Evolutionary conservation across 2,113 vertebrate genomes (phyloP).

Genomic region (Apodemus speciosus): DNA sequence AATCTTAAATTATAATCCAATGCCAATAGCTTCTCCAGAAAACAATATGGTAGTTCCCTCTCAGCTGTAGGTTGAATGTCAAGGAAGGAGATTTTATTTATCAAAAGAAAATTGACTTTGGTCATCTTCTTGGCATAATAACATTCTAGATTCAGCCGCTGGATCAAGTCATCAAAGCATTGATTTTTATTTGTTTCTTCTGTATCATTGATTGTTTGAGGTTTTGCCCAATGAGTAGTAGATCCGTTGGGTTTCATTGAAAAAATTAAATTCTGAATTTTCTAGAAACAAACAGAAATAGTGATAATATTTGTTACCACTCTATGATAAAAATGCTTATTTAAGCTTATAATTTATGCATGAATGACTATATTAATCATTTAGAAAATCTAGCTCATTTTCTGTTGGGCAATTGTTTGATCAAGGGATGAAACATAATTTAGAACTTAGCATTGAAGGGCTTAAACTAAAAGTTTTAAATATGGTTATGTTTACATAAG

Average conservation of each 20-base stretch:
- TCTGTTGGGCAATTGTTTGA: neutral
- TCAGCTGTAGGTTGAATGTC: slow-evolving; percentile 74
- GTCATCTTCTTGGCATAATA: slow-evolving; percentile 78
- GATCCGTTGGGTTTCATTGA: neutral
- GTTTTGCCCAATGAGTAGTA: neutral
- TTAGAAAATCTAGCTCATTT: slow-evolving; percentile 12
- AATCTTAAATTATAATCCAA: slow-evolving; percentile 82
- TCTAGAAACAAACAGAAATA: slow-evolving; percentile 54
- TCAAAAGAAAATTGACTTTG: slow-evolving; percentile 74
- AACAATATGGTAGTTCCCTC: slow-evolving; percentile 79
- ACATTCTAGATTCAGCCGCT: slow-evolving; percentile 73
- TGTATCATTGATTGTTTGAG: neutral
- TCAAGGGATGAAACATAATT: neutral
- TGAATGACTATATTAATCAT: neutral
- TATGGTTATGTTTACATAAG: no score
- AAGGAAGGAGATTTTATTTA: slow-evolving; percentile 62
- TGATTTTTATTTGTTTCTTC: neutral
- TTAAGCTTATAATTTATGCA: slow-evolving; percentile 10
- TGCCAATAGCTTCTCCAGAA: slow-evolving; percentile 80
- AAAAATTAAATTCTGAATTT: neutral
- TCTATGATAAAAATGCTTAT: neutral
- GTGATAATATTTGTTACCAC: neutral
- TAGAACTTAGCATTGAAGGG: neutral
- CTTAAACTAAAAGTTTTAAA: slow-evolving; percentile 2
- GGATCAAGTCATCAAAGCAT: slow-evolving; percentile 64